These are phyloP conservation scores for Mixornis gularis DNA, from an alignment of 2,113 vertebrate species.

Conservation along the genomic window DNA sequence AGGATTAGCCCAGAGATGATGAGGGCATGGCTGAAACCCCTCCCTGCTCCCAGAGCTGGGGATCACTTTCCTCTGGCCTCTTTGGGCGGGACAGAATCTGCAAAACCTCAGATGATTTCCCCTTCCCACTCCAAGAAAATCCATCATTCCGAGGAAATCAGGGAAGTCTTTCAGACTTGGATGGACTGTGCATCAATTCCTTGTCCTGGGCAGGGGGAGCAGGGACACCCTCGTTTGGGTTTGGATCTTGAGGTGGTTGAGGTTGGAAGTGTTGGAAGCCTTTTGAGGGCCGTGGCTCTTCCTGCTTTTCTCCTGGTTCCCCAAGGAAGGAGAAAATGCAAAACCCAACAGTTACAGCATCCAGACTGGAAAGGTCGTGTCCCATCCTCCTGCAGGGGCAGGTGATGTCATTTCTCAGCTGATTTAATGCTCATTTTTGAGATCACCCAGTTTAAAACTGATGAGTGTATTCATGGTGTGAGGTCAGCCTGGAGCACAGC, in stretches of 20 bases:
- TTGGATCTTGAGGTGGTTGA: fast-evolving
- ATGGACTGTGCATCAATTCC: background rate
- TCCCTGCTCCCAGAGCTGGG: background rate
- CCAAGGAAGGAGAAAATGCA: background rate
- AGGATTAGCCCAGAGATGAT: background rate
- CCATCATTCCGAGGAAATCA: background rate
- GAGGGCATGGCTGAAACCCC: background rate
- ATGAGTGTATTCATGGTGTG: background rate
- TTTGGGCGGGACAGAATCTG: background rate
- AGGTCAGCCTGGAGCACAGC: background rate
- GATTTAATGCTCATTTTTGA: background rate
- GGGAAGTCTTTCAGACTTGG: background rate
- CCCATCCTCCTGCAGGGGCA: background rate
- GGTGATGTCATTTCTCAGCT: background rate
- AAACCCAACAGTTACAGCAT: background rate
- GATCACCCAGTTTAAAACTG: background rate
- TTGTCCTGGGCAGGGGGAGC: background rate
- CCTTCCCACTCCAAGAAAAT: background rate
- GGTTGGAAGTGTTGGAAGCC: background rate
- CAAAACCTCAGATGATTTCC: background rate
- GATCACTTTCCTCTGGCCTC: background rate
- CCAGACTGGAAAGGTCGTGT: fast-evolving
- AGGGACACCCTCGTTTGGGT: fast-evolving
- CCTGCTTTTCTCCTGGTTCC: background rate
- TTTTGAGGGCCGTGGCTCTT: background rate